phyloP scores from a whole-genome alignment of 2,113 vertebrate genomes.

The Nematolebias whitei region DNA sequence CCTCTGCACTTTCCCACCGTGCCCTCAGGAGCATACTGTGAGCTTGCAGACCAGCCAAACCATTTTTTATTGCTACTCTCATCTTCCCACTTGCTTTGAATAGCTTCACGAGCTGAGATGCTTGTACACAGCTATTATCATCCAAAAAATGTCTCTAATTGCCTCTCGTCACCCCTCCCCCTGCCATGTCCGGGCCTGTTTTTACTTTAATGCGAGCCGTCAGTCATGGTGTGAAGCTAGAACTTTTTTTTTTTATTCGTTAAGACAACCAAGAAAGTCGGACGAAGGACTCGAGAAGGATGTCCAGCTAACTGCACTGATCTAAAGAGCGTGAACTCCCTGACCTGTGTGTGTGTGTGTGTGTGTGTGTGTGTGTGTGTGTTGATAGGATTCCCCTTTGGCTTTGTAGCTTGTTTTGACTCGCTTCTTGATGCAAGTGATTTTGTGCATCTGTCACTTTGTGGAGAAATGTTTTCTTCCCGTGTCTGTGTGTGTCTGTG shows the following conservation, averaged over 20 bases:
- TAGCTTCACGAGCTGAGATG: slow-evolving; percentile 45
- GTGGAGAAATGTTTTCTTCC: slow-evolving; percentile 1
- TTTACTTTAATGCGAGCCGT: slow-evolving; percentile 53
- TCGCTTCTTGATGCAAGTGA: slow-evolving; percentile 26
- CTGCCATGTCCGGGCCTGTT: slow-evolving; percentile 61
- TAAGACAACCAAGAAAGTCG: background rate
- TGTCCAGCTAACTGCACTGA: background rate
- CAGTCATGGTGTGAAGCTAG: slow-evolving; percentile 45
- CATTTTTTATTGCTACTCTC: slow-evolving; percentile 23
- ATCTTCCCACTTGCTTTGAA: slow-evolving; percentile 50
- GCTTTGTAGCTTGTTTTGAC: slow-evolving; percentile 63
- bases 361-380: slow-evolving; percentile 16
- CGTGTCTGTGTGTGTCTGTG: slow-evolving; percentile 16
- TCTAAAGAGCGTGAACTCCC: too few relatives aligned
- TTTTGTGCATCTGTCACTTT: slow-evolving; percentile 42
- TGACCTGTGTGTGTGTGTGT: slow-evolving; percentile 6
- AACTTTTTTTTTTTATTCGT: background rate
- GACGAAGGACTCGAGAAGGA: background rate
- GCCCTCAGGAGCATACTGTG: slow-evolving; percentile 16
- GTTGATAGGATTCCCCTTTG: slow-evolving; percentile 41
- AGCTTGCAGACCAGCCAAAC: background rate
- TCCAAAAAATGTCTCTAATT: slow-evolving; percentile 73
- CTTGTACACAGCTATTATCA: slow-evolving; percentile 66
- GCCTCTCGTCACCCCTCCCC: slow-evolving; percentile 56
- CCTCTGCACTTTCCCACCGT: background rate